Percentiles rank a stretch among this genome's conserved stretches.
These are phyloP conservation scores for Gymnoscopelus microlampas DNA, from an alignment of 2,797 vertebrate species.

Conservation along the genomic window DNA sequence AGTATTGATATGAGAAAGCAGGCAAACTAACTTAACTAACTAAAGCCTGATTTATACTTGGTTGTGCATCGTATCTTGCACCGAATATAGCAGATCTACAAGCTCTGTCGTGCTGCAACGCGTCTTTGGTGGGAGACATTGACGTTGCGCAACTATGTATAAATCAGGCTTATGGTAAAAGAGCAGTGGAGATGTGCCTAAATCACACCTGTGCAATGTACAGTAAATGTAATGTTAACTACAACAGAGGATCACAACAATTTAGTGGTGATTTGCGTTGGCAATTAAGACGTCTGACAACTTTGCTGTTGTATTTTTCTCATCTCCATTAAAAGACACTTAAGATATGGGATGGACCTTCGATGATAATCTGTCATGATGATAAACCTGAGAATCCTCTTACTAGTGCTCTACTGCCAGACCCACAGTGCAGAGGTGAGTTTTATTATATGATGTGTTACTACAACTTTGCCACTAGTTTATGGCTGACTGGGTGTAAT, in stretches of 20 bases:
- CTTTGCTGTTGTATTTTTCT: conserved; percentile 24
- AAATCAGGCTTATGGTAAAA: not conserved
- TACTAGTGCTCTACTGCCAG: conserved; percentile 12
- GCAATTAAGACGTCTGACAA: not conserved
- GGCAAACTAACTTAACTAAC: not conserved
- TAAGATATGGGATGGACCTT: conserved; percentile 35
- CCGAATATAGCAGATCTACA: too few relatives aligned
- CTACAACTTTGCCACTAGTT: not conserved
- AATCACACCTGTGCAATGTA: not conserved
- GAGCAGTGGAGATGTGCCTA: not conserved
- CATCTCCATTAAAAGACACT: conserved; percentile 37
- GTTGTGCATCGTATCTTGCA: too few relatives aligned
- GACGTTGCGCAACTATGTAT: too few relatives aligned
- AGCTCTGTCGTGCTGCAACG: too few relatives aligned
- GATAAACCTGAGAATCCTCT: conserved; percentile 17
- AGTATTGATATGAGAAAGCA: conserved; percentile 10
- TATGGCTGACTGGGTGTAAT: too few relatives aligned
- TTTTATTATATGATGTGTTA: not conserved
- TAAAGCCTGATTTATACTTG: not conserved
- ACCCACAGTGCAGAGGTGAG: conserved; percentile 52
- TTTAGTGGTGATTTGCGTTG: not conserved
- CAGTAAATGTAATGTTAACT: not conserved
- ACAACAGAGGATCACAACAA: not conserved
- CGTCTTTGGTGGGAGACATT: too few relatives aligned
- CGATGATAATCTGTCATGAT: conserved; percentile 25